Base-by-base conservation (phyloP, 2,888 invertebrate genomes). In the Halictus ligatus region DNA sequence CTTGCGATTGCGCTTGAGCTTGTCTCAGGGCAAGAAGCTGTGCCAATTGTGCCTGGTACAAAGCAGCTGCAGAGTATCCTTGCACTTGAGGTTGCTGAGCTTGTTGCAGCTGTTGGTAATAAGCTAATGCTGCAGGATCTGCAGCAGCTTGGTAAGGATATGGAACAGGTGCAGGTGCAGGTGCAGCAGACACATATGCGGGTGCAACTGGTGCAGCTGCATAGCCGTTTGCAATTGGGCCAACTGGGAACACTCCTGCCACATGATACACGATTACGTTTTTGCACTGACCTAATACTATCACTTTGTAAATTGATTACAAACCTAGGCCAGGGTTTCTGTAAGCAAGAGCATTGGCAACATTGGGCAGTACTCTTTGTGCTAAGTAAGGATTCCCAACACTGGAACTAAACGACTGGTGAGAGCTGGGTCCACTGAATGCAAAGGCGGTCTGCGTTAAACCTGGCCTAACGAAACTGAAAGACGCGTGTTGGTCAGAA, bases 391-490 rank as follows among this genome's bases (percentile, higher is more conserved):
- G 92, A 89, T 94, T 93, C 18, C 94, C 94, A 75, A 94, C 89
- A 79, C 91, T 94, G 40, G 94, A 93, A 74, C 93, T 94, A 81
- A 94, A 94, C 1, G 94, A 91, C 81, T 94, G 94, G 86, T 94
- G 94, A 25, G 94, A 94, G 29, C 94, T 94, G 0, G 94, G 94
- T 7, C 94, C 94, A 75, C 92, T 93, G 78, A 94, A 94, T 4
- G 94, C 90, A 25, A 92, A 94, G 0, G 94, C 93, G 0, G 94
- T 94, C 86, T 94, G 94, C 8, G 94, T 94, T 46, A 94, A 91
- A 54, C 94, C 94, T 1, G 94, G 94, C 25, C 94, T 90, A 7
- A 94, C 81, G 74, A 94, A 94, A 83, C 94, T 94, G 82, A 94
- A 94, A 5, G 94, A 94, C 1, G 94, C 94, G 64, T 94, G 94